Conservation (phyloP, 2,113 vertebrate species). For the Beaufortia kweichowensis region DNA sequence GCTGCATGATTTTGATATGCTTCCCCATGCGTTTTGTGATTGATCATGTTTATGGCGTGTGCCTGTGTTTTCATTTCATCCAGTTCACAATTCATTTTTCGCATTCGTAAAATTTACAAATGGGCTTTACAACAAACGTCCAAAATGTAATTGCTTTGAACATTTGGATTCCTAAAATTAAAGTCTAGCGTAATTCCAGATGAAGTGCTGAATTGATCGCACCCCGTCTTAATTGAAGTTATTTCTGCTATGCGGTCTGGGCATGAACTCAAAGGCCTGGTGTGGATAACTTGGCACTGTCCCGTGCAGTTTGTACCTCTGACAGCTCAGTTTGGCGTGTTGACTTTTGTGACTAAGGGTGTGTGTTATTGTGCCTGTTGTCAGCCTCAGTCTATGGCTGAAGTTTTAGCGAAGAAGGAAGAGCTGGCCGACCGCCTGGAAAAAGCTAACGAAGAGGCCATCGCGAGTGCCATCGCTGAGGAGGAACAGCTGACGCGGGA, state of each 20-base stretch:
- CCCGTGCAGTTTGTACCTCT: neutral
- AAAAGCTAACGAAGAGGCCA: slow-evolving; percentile 97
- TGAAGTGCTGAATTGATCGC: slow-evolving; percentile 10
- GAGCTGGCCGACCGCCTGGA: slow-evolving; percentile 95
- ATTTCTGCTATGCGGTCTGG: slow-evolving; percentile 4
- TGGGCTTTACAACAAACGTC: neutral
- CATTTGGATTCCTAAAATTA: slow-evolving; percentile 1
- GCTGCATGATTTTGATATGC: slow-evolving; percentile 72
- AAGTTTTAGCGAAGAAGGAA: slow-evolving; percentile 97
- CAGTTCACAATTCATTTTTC: neutral
- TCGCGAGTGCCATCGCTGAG: slow-evolving; percentile 97
- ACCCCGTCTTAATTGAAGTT: neutral
- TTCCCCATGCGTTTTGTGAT: slow-evolving; percentile 54
- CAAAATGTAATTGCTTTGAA: neutral
- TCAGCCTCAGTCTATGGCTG: slow-evolving; percentile 91
- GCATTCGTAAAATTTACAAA: neutral
- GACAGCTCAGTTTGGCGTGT: slow-evolving; percentile 7
- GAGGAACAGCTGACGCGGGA: slow-evolving; percentile 95
- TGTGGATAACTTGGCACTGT: slow-evolving; percentile 8
- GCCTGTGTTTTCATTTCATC: slow-evolving; percentile 39
- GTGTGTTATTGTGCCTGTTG: slow-evolving; percentile 54
- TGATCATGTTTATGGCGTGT: slow-evolving; percentile 53
- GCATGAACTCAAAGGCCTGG: slow-evolving; percentile 31
- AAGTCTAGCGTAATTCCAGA: slow-evolving; percentile 15
- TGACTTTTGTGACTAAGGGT: slow-evolving; percentile 34